Evolutionary conservation across 1,140 invertebrate species (phyloP).

Genomic region (Phymastichus coffea): DNA sequence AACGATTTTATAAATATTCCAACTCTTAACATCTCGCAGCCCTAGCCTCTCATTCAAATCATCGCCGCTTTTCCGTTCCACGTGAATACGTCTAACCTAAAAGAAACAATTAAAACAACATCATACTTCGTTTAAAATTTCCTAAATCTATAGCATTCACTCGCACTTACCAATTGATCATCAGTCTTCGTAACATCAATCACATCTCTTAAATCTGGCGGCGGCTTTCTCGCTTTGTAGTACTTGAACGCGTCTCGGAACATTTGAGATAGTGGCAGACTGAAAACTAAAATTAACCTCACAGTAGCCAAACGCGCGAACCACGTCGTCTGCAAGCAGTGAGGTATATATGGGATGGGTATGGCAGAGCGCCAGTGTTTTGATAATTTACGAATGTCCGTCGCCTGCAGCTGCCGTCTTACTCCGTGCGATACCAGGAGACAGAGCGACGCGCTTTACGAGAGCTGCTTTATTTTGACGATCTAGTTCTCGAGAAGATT

Average conservation of each 20-base stretch:
- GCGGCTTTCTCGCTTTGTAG: constrained; percentile 59
- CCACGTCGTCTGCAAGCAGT: neutral
- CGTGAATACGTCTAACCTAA: too few species aligned
- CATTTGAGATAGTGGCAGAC: constrained; percentile 44
- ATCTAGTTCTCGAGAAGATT: too few species aligned
- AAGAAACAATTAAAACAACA: constrained; percentile 25
- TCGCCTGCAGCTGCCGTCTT: too few species aligned
- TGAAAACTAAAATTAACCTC: neutral
- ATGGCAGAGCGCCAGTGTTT: constrained; percentile 3
- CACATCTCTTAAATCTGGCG: constrained; percentile 56
- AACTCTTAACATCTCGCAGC: constrained; percentile 55
- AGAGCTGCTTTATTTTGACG: too few species aligned
- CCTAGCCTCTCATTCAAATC: constrained; percentile 44
- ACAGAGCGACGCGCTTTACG: too few species aligned
- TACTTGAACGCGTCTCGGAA: constrained; percentile 63
- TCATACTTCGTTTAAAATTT: neutral
- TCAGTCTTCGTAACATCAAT: constrained; percentile 51
- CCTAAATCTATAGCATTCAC: too few species aligned
- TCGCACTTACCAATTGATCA: constrained; percentile 32
- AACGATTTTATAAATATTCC: constrained; percentile 61
- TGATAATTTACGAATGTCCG: neutral
- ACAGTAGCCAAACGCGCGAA: constrained; percentile 6
- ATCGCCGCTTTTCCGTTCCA: too few species aligned
- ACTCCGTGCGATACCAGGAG: too few species aligned
- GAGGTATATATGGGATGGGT: neutral